A percentile compares a stretch with the other conserved stretches of the same genome.
Evolutionary conservation across 1,140 invertebrate genomes (phyloP).

Genomic region (Drosophila persimilis): DNA sequence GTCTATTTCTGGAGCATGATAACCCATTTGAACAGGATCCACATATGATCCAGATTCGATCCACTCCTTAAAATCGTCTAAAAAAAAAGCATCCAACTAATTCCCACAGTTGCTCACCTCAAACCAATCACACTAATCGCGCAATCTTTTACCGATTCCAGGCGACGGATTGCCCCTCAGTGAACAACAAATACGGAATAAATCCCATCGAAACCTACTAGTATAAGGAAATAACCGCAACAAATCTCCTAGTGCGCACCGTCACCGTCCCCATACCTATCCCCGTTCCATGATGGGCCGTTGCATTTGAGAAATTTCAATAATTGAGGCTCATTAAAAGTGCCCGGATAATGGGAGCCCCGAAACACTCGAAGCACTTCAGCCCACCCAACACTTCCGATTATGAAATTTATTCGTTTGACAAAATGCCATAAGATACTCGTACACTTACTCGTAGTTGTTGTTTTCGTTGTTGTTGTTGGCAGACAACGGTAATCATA

Average conservation of each 20-base stretch:
- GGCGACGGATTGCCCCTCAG: no score
- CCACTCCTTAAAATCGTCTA: no score
- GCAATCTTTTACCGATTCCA: slow-evolving; percentile 11
- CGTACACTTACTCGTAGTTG: slow-evolving; percentile 9
- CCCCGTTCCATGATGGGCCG: slow-evolving; percentile 44
- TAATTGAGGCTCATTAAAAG: slow-evolving; percentile 78
- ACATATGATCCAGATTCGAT: no score
- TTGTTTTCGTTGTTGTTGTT: slow-evolving; percentile 14
- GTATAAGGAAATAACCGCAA: slow-evolving; percentile 21
- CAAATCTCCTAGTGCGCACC: slow-evolving; percentile 1
- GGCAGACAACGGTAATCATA: slow-evolving; percentile 63
- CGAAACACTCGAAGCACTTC: slow-evolving; percentile 14
- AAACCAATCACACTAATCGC: no score
- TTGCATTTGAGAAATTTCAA: slow-evolving; percentile 78
- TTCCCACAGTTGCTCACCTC: no score
- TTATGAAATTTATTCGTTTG: slow-evolving; percentile 73
- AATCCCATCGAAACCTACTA: slow-evolving; percentile 3
- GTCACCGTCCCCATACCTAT: background rate
- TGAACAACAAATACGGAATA: background rate
- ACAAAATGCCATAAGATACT: slow-evolving; percentile 57
- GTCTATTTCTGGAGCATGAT: no score
- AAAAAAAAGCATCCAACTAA: no score
- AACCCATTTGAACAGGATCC: no score
- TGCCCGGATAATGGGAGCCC: slow-evolving; percentile 53
- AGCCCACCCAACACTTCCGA: slow-evolving; percentile 69